A percentile compares a stretch with the other conserved stretches of the same genome.
Conservation (phyloP, 2,113 vertebrate genomes). For the Lethenteron reissneri region DNA sequence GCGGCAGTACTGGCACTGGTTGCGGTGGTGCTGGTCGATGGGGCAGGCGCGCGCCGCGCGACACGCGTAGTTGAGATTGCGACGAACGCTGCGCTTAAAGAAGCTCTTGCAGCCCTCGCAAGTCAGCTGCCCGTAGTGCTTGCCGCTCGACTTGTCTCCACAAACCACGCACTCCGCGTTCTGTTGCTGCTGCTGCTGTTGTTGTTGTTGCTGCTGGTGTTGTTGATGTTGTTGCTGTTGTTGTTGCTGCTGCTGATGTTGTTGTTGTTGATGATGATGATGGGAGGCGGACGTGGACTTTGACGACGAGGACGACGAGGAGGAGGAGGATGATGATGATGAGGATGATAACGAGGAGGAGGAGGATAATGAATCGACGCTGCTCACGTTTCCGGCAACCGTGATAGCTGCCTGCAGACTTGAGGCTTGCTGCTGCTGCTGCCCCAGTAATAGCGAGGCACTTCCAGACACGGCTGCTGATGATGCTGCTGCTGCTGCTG, state of each 20-base stretch:
- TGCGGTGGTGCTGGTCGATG: slow-evolving; percentile 52
- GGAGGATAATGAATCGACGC: background rate
- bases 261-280: too few species aligned
- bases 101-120: slow-evolving; percentile 67
- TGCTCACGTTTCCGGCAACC: background rate
- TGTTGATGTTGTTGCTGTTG: too few species aligned
- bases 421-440: too few species aligned
- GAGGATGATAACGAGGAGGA: background rate
- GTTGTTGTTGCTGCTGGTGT: too few species aligned
- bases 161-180: slow-evolving; percentile 57
- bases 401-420: background rate
- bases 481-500: too few species aligned
- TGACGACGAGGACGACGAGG: background rate
- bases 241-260: too few species aligned
- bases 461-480: too few species aligned
- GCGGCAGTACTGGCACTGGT: slow-evolving; percentile 55
- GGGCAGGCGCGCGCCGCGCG: slow-evolving; percentile 46
- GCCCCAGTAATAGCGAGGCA: too few species aligned
- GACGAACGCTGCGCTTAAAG: slow-evolving; percentile 51
- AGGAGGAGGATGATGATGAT: background rate
- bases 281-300: background rate
- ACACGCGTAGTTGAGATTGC: slow-evolving; percentile 54
- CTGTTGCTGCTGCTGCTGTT: background rate
- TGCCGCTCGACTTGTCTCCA: slow-evolving; percentile 53
- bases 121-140: slow-evolving; percentile 53